Percentiles rank a stretch among this genome's conserved stretches.
These are phyloP conservation scores for Sphaerolaimus hirsutus DNA, from an alignment of 2,888 invertebrate species.

Conservation along the genomic window DNA sequence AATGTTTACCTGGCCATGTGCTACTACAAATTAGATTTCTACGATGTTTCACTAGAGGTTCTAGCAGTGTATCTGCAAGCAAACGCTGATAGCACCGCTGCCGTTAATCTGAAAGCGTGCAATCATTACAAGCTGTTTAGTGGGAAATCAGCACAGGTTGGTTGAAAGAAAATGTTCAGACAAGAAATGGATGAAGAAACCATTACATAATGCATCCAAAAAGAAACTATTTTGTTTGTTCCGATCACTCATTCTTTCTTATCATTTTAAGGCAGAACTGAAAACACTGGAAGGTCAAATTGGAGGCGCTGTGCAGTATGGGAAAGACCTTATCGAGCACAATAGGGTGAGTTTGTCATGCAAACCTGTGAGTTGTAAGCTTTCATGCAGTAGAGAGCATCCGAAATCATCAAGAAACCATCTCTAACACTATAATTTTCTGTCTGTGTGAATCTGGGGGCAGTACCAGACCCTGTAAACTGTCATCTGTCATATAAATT, in stretches of 20 bases:
- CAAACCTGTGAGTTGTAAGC: not conserved
- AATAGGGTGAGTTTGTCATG: constrained; percentile 38
- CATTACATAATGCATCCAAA: no score
- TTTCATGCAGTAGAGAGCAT: not conserved
- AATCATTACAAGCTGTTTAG: constrained; percentile 65
- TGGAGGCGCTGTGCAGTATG: constrained; percentile 43
- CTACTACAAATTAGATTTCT: constrained; percentile 92
- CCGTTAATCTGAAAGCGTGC: constrained; percentile 69
- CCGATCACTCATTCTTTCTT: not conserved
- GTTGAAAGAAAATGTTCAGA: not conserved
- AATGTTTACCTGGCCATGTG: constrained; percentile 91
- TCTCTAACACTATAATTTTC: no score
- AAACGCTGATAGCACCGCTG: constrained; percentile 73
- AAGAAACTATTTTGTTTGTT: not conserved
- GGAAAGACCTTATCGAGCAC: constrained; percentile 71
- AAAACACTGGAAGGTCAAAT: constrained; percentile 49
- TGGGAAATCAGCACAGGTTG: constrained; percentile 63
- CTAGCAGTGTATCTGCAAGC: constrained; percentile 69
- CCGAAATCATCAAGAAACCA: no score
- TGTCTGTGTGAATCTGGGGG: no score
- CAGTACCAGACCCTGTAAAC: no score
- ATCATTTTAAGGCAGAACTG: constrained; percentile 41
- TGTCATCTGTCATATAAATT: no score
- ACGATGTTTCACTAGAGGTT: constrained; percentile 92
- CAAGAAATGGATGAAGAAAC: not conserved